Percentiles rank a stretch among this genome's conserved stretches.
These are phyloP conservation scores for Gonocerus acuteangulatus DNA, from an alignment of 2,888 invertebrate genomes.

Conservation along the genomic window DNA sequence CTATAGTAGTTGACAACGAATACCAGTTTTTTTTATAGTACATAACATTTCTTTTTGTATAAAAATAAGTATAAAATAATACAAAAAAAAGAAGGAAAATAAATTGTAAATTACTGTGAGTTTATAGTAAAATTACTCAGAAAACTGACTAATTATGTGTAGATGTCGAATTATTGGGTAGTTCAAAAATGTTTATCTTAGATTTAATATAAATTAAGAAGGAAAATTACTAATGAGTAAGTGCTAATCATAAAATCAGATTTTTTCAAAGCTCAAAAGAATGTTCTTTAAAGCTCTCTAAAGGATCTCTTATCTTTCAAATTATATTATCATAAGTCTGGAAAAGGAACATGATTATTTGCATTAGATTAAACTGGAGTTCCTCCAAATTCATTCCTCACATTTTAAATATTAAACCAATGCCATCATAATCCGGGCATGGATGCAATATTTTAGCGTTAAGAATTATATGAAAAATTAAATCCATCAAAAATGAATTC, in stretches of 20 bases:
- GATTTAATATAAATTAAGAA: too few species aligned
- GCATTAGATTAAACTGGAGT: conserved; percentile 4
- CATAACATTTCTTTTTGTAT: too few species aligned
- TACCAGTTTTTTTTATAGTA: neutral
- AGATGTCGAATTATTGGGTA: too few species aligned
- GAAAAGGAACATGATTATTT: neutral
- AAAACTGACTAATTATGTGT: too few species aligned
- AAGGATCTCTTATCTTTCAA: neutral
- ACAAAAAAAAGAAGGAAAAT: too few species aligned
- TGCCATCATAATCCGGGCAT: conserved; percentile 17
- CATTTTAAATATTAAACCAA: conserved; percentile 1
- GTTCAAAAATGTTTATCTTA: too few species aligned
- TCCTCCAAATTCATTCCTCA: neutral
- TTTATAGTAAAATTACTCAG: too few species aligned
- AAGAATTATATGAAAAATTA: neutral
- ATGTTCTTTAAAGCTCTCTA: neutral
- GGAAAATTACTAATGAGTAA: too few species aligned
- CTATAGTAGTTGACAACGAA: neutral
- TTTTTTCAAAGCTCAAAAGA: neutral
- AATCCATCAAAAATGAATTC: neutral
- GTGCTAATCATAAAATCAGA: too few species aligned
- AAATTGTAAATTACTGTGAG: too few species aligned
- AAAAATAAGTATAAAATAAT: too few species aligned
- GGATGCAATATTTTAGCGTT: conserved; percentile 14
- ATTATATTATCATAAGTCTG: neutral